These are phyloP conservation scores for Lysandra bellargus DNA, from an alignment of 2,888 invertebrate species.

Conservation along the genomic window DNA sequence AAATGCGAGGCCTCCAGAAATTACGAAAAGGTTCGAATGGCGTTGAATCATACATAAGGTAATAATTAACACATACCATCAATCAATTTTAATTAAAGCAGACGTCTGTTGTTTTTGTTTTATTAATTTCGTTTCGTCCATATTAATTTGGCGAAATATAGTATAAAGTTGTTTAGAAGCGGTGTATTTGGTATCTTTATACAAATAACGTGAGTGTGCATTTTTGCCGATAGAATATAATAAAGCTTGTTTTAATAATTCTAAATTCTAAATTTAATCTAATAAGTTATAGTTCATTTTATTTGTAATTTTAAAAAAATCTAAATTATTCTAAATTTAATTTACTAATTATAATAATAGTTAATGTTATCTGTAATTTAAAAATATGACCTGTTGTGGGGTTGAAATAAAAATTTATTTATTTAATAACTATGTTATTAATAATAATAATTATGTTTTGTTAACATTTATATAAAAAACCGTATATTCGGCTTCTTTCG, in stretches of 20 bases:
- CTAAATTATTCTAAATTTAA: too few species aligned
- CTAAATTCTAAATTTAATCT: too few species aligned
- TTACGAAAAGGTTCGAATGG: neutral
- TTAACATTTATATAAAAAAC: neutral
- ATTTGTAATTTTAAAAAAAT: too few species aligned
- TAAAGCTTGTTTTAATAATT: neutral
- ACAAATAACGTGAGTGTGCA: too few species aligned
- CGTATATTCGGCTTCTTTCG: neutral
- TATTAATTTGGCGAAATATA: neutral
- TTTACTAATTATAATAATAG: too few species aligned
- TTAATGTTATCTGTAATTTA: too few species aligned
- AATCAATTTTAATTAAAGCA: neutral
- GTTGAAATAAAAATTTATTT: too few species aligned
- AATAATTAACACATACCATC: slow-evolving; percentile 21
- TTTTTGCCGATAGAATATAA: neutral
- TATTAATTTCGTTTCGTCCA: neutral
- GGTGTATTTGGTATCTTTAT: neutral
- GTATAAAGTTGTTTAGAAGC: neutral
- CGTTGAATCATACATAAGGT: slow-evolving; percentile 27
- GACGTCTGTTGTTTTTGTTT: neutral
- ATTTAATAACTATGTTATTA: neutral
- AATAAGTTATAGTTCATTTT: too few species aligned
- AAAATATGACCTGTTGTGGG: too few species aligned
- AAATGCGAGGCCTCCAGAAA: neutral
- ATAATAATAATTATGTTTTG: neutral